Conservation (phyloP, 2,113 vertebrate genomes). For the Glaucidium brasilianum region DNA sequence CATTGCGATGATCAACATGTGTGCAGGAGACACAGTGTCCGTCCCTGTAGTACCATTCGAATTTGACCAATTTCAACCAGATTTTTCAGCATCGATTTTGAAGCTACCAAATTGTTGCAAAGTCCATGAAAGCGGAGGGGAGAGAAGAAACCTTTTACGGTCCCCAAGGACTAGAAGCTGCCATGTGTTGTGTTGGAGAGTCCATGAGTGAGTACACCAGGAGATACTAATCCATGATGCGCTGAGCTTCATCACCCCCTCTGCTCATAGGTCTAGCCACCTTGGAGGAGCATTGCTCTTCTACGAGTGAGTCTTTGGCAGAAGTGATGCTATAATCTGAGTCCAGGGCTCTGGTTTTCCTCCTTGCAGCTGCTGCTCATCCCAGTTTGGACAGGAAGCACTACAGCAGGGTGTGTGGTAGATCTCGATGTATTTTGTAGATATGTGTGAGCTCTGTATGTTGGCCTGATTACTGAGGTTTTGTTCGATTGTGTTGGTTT, state of each 20-base stretch:
- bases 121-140: neutral
- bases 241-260: neutral
- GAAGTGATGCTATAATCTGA: accelerated
- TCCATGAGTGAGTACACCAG: neutral
- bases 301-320: neutral
- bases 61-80: neutral
- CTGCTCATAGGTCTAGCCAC: neutral
- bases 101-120: neutral
- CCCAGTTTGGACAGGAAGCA: accelerated
- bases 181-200: accelerated
- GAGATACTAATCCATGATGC: neutral
- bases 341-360: neutral
- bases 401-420: neutral
- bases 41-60: neutral
- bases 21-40: neutral
- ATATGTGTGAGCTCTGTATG: neutral
- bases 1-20: neutral
- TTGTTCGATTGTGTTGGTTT: conserved; percentile 43
- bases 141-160: neutral
- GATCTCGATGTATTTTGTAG: neutral
- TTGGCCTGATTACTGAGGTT: neutral
- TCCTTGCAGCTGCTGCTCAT: neutral
- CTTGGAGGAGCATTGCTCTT: neutral
- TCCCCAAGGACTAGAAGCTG: accelerated
- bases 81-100: neutral